Evolutionary conservation across 2,797 vertebrate species (phyloP).

Genomic region (Meda fulgida): DNA sequence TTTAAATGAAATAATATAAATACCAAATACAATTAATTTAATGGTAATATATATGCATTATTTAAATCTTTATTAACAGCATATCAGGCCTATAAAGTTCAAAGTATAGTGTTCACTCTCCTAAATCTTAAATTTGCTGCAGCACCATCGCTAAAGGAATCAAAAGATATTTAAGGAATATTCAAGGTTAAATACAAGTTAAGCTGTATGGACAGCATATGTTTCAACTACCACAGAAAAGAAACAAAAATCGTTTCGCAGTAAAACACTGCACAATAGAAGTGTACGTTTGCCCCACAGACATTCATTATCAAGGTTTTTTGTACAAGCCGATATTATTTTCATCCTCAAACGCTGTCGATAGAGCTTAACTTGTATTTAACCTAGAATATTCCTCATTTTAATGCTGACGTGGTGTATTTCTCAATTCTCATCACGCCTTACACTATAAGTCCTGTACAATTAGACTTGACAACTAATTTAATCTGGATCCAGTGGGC

Average conservation of each 20-base stretch:
- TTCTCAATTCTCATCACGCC: not conserved
- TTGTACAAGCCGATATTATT: not conserved
- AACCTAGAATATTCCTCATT: conserved; percentile 16
- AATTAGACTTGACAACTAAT: conserved; percentile 27
- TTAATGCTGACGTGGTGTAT: not conserved
- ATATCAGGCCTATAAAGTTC: not conserved
- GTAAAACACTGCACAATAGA: not conserved
- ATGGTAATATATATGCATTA: not conserved
- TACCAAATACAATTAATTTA: not conserved
- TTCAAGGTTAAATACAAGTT: not conserved
- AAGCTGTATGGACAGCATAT: not conserved
- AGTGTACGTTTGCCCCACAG: not conserved
- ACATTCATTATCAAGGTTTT: not conserved
- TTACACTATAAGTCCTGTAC: not conserved
- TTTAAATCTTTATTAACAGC: not conserved
- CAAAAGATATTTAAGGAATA: not conserved
- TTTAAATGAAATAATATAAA: not conserved
- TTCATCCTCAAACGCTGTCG: not conserved
- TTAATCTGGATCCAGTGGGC: conserved; percentile 43
- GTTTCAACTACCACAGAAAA: not conserved
- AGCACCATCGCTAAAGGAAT: not conserved
- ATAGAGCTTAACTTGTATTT: conserved; percentile 22
- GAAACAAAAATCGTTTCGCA: not conserved
- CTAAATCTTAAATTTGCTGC: not conserved
- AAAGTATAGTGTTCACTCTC: too few relatives aligned